A percentile compares a stretch with the other conserved stretches of the same genome.
Conservation (phyloP, 2,797 vertebrate species). For the Macropus fuliginosus region DNA sequence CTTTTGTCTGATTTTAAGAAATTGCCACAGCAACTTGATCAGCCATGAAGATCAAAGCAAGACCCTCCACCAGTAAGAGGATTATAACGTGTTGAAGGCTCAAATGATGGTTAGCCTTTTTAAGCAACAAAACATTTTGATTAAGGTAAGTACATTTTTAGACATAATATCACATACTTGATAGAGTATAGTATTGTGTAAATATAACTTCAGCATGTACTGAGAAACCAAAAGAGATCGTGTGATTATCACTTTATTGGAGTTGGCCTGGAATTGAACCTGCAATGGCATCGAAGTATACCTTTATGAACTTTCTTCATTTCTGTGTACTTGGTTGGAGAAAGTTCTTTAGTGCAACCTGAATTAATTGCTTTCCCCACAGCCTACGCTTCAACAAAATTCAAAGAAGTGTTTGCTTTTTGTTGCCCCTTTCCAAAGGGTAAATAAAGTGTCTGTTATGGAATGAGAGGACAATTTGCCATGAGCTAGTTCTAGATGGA, state of each 20-base stretch:
- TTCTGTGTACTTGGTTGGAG: neutral
- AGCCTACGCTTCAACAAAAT: neutral
- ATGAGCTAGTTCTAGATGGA: neutral
- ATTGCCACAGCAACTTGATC: neutral
- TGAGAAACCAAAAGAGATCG: neutral
- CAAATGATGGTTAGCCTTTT: neutral
- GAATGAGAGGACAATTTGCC: neutral
- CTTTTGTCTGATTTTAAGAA: neutral
- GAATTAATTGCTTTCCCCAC: neutral
- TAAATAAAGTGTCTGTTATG: neutral
- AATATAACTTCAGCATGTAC: neutral
- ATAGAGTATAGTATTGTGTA: neutral
- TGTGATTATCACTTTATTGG: neutral
- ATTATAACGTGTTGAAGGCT: neutral
- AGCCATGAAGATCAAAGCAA: neutral
- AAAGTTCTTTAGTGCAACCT: neutral
- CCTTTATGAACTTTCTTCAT: neutral
- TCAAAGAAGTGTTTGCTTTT: neutral
- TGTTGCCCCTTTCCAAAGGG: neutral
- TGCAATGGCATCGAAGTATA: neutral
- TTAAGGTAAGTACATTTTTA: neutral
- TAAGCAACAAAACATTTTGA: neutral
- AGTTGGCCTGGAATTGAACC: neutral
- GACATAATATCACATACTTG: neutral
- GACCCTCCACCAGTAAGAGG: neutral